phyloP scores from a whole-genome alignment of 2,113 vertebrate genomes.

The Otocyon megalotis region DNA sequence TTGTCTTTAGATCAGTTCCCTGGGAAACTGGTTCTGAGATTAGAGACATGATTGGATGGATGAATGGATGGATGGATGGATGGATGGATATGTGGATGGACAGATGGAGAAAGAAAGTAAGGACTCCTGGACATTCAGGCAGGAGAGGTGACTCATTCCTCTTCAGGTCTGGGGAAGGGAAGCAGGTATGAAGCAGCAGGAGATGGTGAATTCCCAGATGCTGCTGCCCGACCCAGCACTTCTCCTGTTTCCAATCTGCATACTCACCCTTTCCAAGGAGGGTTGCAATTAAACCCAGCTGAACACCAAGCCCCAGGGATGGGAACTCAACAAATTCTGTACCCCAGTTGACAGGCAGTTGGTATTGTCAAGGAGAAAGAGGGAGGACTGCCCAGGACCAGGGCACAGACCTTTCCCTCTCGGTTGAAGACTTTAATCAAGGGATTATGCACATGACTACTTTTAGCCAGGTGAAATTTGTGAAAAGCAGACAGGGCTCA shows the following conservation, averaged over 20 bases:
- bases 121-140: neutral
- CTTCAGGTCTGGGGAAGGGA: neutral
- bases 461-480: slow-evolving; percentile 85
- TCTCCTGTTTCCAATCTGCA: slow-evolving; percentile 81
- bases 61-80: too few relatives aligned
- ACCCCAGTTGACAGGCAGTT: slow-evolving; percentile 85
- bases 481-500: slow-evolving; percentile 78
- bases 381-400: slow-evolving; percentile 81
- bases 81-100: neutral
- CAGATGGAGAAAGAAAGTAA: neutral
- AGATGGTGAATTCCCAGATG: slow-evolving; percentile 72
- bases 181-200: neutral
- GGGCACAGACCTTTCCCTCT: slow-evolving; percentile 80
- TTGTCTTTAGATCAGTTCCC: neutral
- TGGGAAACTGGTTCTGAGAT: neutral
- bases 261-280: slow-evolving; percentile 78
- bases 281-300: slow-evolving; percentile 83
- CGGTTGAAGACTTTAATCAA: slow-evolving; percentile 82
- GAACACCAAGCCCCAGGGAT: slow-evolving; percentile 74
- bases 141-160: neutral
- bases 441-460: slow-evolving; percentile 79
- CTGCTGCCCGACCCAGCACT: slow-evolving; percentile 67
- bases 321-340: slow-evolving; percentile 78
- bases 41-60: neutral
- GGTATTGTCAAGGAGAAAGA: slow-evolving; percentile 83